A percentile compares a stretch with the other conserved stretches of the same genome.
Conservation (phyloP, 2,113 vertebrate genomes). For the Alaudala cheleensis region DNA sequence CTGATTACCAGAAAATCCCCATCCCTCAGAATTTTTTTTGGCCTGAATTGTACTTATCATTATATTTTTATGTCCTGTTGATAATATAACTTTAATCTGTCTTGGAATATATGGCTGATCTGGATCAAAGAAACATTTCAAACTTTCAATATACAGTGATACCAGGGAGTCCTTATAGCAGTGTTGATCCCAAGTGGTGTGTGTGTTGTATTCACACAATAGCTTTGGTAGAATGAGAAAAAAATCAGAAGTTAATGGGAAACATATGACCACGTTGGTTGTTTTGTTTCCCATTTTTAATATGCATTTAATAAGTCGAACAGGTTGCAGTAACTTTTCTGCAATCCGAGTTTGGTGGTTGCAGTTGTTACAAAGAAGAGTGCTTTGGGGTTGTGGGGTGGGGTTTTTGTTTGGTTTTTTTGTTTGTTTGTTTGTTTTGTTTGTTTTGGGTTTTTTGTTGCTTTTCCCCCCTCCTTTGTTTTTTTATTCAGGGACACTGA, state of each 20-base stretch:
- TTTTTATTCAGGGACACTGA: background rate
- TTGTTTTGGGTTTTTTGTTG: too few species aligned
- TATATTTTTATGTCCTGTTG: constrained; percentile 46
- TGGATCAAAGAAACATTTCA: background rate
- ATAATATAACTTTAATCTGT: constrained; percentile 3
- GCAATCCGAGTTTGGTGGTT: background rate
- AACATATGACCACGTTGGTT: constrained; percentile 75
- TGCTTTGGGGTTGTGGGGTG: too few species aligned
- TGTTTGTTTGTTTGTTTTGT: background rate
- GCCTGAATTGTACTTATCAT: constrained; percentile 52
- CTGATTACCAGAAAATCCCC: constrained; percentile 66
- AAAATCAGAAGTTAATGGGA: constrained; percentile 74
- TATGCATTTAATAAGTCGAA: constrained; percentile 70
- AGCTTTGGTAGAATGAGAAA: constrained; percentile 70
- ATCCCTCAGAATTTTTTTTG: constrained; percentile 55
- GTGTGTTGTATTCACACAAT: constrained; percentile 42
- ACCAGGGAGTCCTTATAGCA: background rate
- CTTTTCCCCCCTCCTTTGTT: too few species aligned
- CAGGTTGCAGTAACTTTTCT: constrained; percentile 46
- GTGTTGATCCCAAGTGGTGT: background rate
- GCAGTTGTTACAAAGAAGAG: background rate
- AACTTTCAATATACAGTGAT: background rate
- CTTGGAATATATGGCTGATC: constrained; percentile 6
- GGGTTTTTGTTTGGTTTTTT: too few species aligned
- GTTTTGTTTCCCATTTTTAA: constrained; percentile 72